Base-by-base conservation (phyloP, 2,888 invertebrate species). In the Oxyscelio sp. region DNA sequence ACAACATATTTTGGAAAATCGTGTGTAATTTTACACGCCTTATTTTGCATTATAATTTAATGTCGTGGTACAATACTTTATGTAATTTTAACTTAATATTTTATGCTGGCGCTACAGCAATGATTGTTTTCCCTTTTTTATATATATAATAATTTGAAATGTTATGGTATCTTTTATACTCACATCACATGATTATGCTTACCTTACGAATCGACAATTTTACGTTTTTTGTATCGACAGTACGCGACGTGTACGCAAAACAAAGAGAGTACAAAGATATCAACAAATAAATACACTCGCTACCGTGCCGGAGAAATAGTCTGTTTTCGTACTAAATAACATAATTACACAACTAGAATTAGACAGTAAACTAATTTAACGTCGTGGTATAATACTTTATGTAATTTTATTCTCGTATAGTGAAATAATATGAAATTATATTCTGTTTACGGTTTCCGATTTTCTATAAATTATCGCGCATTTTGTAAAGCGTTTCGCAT, bases 11-110 rank as follows among this genome's bases (percentile, higher is more conserved):
- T n/a, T n/a, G n/a, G n/a, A n/a, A n/a, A n/a, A n/a, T n/a, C n/a
- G n/a, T n/a, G n/a, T n/a, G n/a, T n/a, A n/a, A n/a, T n/a, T n/a
- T n/a, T n/a, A n/a, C n/a, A n/a, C n/a, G n/a, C n/a, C n/a, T n/a
- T n/a, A n/a, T n/a, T n/a, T n/a, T n/a, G n/a, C n/a, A n/a, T n/a
- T n/a, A n/a, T n/a, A n/a, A n/a, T n/a, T n/a, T n/a, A n/a, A n/a
- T n/a, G n/a, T n/a, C n/a, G n/a, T n/a, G n/a, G n/a, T n/a, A n/a
- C n/a, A n/a, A n/a, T n/a, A n/a, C n/a, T n/a, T n/a, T n/a, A n/a
- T n/a, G n/a, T n/a, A n/a, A n/a, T n/a, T n/a, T n/a, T n/a, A n/a
- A 71, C 59, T 71, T 71, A 59, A 71, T 50, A 38, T 48, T 71
- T 71, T 71, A 71, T 45, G 38, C 59, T 11, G 22, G 59, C 59